A percentile compares a stretch with the other conserved stretches of the same genome.
Evolutionary conservation across 2,797 vertebrate genomes (phyloP).

Genomic region (Nothura maculosa): DNA sequence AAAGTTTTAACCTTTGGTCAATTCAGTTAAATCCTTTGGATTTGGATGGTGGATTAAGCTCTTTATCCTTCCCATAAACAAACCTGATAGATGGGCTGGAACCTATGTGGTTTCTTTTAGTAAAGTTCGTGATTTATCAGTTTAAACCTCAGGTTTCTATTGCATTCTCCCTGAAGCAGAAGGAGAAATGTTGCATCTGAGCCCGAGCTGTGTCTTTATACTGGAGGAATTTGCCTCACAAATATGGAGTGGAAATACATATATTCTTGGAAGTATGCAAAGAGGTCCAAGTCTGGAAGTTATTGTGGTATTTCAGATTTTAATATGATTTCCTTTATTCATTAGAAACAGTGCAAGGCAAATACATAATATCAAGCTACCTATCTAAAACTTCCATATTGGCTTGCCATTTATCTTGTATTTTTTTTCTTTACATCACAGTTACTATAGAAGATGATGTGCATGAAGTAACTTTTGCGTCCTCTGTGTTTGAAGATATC

Average conservation of each 20-base stretch:
- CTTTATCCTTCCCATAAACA: not conserved
- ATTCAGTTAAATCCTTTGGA: not conserved
- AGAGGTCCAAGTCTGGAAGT: not conserved
- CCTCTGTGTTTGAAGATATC: not conserved
- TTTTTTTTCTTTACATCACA: not conserved
- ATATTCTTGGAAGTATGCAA: not conserved
- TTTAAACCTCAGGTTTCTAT: not conserved
- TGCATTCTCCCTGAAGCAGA: not conserved
- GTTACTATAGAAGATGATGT: not conserved
- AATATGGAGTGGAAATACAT: not conserved
- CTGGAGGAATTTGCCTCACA: rapidly evolving
- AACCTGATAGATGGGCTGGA: not conserved
- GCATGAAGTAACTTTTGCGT: not conserved
- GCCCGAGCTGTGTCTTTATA: not conserved
- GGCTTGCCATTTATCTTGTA: rapidly evolving
- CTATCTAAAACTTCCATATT: not conserved
- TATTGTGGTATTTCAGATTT: not conserved
- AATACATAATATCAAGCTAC: not conserved
- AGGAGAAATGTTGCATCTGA: not conserved
- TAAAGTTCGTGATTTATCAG: not conserved
- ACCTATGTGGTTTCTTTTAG: not conserved
- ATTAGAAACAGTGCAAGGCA: not conserved
- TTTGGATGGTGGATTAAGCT: rapidly evolving
- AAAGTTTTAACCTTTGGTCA: not conserved
- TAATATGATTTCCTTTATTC: not conserved